Percentiles rank a stretch among this genome's conserved stretches.
Evolutionary conservation across 1,140 invertebrate genomes (phyloP).

Genomic region (Wasmannia auropunctata): DNA sequence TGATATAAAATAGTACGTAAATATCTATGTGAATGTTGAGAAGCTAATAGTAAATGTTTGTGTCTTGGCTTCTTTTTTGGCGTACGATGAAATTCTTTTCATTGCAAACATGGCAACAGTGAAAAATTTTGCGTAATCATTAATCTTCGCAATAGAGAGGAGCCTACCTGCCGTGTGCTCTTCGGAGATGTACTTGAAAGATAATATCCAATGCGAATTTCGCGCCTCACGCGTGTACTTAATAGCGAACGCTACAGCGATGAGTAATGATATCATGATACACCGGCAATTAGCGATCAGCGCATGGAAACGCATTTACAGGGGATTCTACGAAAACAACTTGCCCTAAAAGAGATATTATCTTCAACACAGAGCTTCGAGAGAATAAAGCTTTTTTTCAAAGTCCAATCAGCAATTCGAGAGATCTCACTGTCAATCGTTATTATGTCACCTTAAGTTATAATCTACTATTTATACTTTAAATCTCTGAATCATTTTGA

Average conservation of each 20-base stretch:
- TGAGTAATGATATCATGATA: constrained; percentile 22
- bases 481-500: background rate
- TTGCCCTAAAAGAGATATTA: background rate
- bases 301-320: background rate
- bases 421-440: background rate
- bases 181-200: constrained; percentile 43
- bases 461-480: background rate
- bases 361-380: background rate
- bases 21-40: background rate
- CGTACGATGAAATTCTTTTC: background rate
- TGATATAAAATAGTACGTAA: background rate
- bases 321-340: background rate
- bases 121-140: background rate
- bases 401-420: background rate
- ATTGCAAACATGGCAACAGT: background rate
- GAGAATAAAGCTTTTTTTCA: background rate
- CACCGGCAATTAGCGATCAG: background rate
- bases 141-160: background rate
- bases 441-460: background rate
- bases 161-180: background rate
- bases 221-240: background rate
- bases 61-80: background rate
- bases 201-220: constrained; percentile 45
- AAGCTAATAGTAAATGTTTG: background rate
- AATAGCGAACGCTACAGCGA: background rate